Evolutionary conservation across 2,797 vertebrate species (phyloP), one percentile per base, ranked within the genome.

Genomic region (Rachycentron canadum): DNA sequence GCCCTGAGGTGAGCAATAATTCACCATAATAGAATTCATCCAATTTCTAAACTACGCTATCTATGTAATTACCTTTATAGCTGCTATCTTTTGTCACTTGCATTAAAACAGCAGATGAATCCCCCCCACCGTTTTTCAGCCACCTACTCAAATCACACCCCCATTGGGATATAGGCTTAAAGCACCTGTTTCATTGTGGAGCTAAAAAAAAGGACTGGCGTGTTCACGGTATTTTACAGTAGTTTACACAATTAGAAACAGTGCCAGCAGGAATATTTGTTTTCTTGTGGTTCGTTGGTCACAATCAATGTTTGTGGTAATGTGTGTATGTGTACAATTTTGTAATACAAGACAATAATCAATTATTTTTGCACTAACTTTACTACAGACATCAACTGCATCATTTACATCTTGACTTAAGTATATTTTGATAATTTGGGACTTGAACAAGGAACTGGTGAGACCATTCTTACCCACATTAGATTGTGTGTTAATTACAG

Each of bases 121-220:
- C 59, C 71, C 63, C 78, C 67, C 34, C 34, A 10, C 34, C 34
- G 7, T 10, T 16, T 6, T n/a, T 41, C 77, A 68, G 50, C 70
- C 76, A 70, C 75, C 70, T 76, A 83, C 78, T 69, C 77, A 81
- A 61, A 76, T 86, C 84, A 84, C 81, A 85, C 81, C 73, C 83
- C 81, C 60, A 72, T 79, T 59, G 63, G 19, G 86, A 68, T 80
- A 74, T 62, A 88, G 73, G 73, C 70, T 79, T 79, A 80, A 63
- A 87, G 74, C 84, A 90, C 87, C 87, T 91, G 86, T 78, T 88
- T 82, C 61, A 71, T 58, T 73, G 65, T 79, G 58, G 55, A 82
- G 69, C 71, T 84, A 74, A 65, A 71, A 73, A n/a, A 38, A 58
- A 73, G 38, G 26, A 63, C 23, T 3, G 11, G 69, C 74, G 30